Percentiles rank a stretch among this genome's conserved stretches.
Conservation (phyloP, 2,797 vertebrate genomes). For the Phataginus tetradactyla region DNA sequence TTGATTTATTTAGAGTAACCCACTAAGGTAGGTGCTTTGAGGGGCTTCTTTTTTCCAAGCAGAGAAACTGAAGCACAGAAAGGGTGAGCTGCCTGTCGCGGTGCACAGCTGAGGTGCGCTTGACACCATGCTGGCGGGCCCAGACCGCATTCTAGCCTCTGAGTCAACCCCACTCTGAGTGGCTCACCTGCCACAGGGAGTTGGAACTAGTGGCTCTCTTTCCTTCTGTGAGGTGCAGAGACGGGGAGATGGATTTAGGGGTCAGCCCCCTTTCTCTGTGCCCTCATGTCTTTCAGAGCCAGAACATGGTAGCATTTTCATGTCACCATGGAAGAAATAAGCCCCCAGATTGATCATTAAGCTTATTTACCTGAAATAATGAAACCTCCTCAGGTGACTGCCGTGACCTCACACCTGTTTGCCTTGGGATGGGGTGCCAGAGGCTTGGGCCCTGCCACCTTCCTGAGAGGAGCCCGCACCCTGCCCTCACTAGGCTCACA, state of each 20-base stretch:
- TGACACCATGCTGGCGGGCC: neutral
- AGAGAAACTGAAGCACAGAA: neutral
- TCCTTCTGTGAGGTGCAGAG: neutral
- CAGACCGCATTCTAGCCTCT: neutral
- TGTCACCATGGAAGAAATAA: neutral
- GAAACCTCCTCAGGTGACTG: neutral
- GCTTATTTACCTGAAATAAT: neutral
- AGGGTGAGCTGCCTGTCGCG: neutral
- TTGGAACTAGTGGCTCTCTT: neutral
- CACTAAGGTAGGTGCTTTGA: neutral
- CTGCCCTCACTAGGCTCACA: neutral
- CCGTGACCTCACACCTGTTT: neutral
- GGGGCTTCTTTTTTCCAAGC: neutral
- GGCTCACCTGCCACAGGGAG: neutral
- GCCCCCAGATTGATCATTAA: neutral
- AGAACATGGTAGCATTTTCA: neutral
- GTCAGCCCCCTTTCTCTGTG: neutral
- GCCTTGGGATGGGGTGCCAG: neutral
- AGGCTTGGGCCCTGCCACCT: neutral
- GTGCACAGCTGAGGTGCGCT: neutral
- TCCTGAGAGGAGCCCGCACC: neutral
- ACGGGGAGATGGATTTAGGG: neutral
- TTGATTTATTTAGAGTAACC: neutral
- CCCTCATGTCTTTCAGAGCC: neutral
- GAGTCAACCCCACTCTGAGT: fast-evolving